Conservation (phyloP, 2,113 vertebrate species). For the Calyptomena viridis region DNA sequence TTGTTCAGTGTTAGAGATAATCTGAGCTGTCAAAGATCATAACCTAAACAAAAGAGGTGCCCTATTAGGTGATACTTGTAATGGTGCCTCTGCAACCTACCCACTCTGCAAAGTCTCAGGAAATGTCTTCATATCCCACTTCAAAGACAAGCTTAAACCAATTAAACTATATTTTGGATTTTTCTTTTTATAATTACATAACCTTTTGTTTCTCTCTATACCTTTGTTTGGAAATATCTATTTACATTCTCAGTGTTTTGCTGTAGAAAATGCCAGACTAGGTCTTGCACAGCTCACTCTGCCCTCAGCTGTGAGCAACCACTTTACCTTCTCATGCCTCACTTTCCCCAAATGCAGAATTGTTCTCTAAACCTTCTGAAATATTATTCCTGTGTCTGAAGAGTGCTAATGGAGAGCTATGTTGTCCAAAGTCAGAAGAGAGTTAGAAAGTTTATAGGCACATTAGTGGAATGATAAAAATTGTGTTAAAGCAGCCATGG, state of each 20-base stretch:
- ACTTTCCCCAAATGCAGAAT: not conserved
- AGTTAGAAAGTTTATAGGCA: not conserved
- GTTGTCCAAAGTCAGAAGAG: not conserved
- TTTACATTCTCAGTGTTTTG: not conserved
- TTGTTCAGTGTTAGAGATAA: not conserved
- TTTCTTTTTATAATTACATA: not conserved
- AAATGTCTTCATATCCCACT: not conserved
- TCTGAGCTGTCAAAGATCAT: not conserved
- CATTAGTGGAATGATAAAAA: not conserved
- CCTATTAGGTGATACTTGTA: not conserved
- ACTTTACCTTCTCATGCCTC: not conserved
- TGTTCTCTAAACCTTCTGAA: not conserved
- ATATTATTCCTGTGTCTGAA: not conserved
- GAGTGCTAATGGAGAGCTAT: not conserved
- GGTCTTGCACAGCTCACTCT: not conserved
- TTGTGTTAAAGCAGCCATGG: not conserved
- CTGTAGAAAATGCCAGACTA: not conserved
- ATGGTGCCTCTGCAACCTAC: not conserved
- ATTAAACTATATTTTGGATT: not conserved
- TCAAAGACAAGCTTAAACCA: not conserved
- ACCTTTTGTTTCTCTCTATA: not conserved
- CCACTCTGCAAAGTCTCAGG: rapidly evolving
- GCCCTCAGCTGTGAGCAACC: not conserved
- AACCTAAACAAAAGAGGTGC: not conserved
- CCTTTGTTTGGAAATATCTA: not conserved